Conservation (phyloP, 2,113 vertebrate genomes). For the Numenius arquata region DNA sequence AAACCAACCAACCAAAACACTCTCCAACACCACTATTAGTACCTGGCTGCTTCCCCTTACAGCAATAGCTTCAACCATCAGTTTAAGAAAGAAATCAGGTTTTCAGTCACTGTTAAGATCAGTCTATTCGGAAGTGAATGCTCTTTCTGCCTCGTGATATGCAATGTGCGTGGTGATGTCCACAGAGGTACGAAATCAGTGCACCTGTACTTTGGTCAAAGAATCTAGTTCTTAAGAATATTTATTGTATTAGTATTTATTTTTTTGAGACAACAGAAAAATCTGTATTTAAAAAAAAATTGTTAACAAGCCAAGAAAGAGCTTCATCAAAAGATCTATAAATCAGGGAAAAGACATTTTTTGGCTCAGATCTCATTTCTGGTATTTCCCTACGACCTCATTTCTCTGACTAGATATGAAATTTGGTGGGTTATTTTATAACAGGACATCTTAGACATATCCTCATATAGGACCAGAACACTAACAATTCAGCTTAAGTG, state of each 20-base stretch:
- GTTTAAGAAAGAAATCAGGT: background rate
- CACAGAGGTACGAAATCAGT: background rate
- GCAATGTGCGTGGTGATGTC: background rate
- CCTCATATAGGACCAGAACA: background rate
- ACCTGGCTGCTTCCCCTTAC: background rate
- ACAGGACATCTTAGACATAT: background rate
- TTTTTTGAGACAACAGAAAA: slow-evolving; percentile 4
- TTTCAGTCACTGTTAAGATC: background rate
- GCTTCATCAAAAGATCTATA: background rate
- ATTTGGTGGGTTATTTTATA: background rate
- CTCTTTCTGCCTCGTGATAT: background rate
- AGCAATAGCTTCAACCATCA: background rate
- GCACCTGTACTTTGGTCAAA: background rate
- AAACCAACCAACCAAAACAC: background rate
- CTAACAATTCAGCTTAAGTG: background rate
- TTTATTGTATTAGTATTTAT: background rate
- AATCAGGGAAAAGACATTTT: background rate
- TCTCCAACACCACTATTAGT: background rate
- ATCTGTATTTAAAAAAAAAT: background rate
- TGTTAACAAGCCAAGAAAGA: background rate
- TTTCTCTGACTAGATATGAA: background rate
- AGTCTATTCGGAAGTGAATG: background rate
- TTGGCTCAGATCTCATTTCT: background rate
- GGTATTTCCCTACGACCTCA: background rate
- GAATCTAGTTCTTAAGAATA: background rate